Evolutionary conservation across 92 coral and sea anemone genomes (phyloP), one percentile per base, ranked within the genome.

Genomic region (Actinostola sp.): DNA sequence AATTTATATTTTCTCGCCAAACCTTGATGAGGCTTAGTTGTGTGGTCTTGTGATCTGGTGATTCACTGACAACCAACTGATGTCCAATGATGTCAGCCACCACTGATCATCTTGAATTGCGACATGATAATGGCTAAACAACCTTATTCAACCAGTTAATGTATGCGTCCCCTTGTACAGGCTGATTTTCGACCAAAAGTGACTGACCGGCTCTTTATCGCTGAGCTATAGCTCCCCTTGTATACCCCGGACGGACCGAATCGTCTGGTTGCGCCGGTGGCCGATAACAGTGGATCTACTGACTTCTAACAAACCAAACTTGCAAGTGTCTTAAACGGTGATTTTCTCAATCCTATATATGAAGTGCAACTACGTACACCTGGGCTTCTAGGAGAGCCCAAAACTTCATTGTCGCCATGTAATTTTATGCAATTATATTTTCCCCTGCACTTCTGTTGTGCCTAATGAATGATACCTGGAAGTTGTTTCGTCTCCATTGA

Each of bases 381-480:
- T 90, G 96, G 92, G 82, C 96, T 33, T 61, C 96, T 90, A 90
- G 96, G 96, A 90, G 89, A 73, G 75, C 51, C 39, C 56, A 66
- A 77, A 68, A 64, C 66, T 56, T 79, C 78, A 67, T 77, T 84
- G 88, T 87, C 72, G 78, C 32, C 27, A 59, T 52, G 78, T 75
- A 89, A 86, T 79, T 61, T 73, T 78, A 73, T 83, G 83, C 84
- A 79, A 68, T 43, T 43, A 68, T 34, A 19, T 68, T 68, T 68
- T n/a, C 72, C 61, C 19, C 61, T 68, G 74, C 43, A 49, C 27
- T 33, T 68, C 39, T 21, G 74, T 68, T 52, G 61, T 68, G 74
- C 23, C 29, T 11, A 30, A 27, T n/a, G 44, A 68, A 30, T 68
- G 29, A 12, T 27, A 30, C 46, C 46, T 68, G 19, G 17, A 23